Conservation (phyloP, 2,797 vertebrate genomes). For the Masticophis lateralis region DNA sequence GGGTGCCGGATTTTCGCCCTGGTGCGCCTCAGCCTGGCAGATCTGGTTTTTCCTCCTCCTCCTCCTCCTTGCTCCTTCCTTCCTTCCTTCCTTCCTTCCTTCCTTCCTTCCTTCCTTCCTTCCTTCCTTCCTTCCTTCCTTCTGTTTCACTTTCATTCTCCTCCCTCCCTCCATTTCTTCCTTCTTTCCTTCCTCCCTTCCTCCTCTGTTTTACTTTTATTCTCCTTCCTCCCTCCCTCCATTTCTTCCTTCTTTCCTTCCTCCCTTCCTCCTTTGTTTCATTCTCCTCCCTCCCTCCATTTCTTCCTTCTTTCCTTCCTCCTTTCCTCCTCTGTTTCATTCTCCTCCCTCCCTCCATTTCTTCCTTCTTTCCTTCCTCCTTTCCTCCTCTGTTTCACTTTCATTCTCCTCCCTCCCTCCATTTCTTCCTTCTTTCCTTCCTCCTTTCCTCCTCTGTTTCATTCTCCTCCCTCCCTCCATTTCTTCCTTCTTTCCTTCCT, state of each 20-base stretch:
- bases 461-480: not conserved
- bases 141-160: not conserved
- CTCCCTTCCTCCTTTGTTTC: constrained; percentile 1
- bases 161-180: not conserved
- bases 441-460: not conserved
- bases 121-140: not conserved
- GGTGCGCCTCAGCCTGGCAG: constrained; percentile 73
- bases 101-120: too few species aligned
- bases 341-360: not conserved
- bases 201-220: too few species aligned
- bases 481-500: too few species aligned
- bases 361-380: too few species aligned
- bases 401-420: too few species aligned
- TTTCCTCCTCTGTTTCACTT: too few species aligned
- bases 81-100: too few species aligned
- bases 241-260: not conserved
- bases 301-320: too few species aligned
- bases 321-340: not conserved
- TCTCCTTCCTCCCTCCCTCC: not conserved
- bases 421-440: too few species aligned
- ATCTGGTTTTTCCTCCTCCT: constrained; percentile 37
- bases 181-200: constrained; percentile 21
- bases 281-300: too few species aligned
- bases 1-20: constrained; percentile 72
- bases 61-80: constrained; percentile 18